Conservation (phyloP, 2,113 vertebrate species). For the Phrynocephalus versicolor region DNA sequence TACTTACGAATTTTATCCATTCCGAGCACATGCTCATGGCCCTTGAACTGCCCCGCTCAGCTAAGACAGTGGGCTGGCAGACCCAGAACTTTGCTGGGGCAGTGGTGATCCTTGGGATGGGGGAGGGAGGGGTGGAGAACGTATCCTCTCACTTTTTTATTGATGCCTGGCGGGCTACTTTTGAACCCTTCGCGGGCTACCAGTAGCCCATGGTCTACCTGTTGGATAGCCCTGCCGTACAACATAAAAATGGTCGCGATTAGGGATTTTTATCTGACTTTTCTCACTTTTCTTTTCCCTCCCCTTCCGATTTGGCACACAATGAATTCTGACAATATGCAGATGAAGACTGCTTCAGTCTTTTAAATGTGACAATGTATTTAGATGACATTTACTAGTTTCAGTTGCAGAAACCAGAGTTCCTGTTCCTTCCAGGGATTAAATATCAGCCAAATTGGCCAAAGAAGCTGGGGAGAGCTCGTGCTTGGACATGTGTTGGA, state of each 20-base stretch:
- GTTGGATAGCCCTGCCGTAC: background rate
- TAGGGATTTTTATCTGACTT: background rate
- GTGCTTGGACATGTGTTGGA: constrained; percentile 13
- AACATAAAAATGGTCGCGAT: too few relatives aligned
- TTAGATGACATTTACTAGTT: constrained; percentile 73
- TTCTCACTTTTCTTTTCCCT: background rate
- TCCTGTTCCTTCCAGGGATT: constrained; percentile 52
- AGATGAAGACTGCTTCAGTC: constrained; percentile 69
- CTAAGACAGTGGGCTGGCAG: too few relatives aligned
- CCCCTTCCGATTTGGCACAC: constrained; percentile 8
- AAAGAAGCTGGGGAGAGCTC: constrained; percentile 33
- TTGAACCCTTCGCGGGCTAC: too few relatives aligned
- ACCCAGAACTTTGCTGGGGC: too few relatives aligned
- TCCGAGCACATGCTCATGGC: too few relatives aligned
- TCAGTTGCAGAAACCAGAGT: constrained; percentile 61
- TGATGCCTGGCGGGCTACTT: too few relatives aligned
- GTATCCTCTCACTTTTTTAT: too few relatives aligned
- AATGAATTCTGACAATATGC: constrained; percentile 65
- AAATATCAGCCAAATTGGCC: constrained; percentile 65
- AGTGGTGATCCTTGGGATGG: too few relatives aligned
- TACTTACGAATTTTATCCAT: too few relatives aligned
- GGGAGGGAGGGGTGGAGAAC: too few relatives aligned
- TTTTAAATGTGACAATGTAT: constrained; percentile 68
- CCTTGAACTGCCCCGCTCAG: too few relatives aligned
- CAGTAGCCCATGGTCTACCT: background rate